phyloP scores from a whole-genome alignment of 2,888 invertebrate genomes.

The Galeruca laticollis region DNA sequence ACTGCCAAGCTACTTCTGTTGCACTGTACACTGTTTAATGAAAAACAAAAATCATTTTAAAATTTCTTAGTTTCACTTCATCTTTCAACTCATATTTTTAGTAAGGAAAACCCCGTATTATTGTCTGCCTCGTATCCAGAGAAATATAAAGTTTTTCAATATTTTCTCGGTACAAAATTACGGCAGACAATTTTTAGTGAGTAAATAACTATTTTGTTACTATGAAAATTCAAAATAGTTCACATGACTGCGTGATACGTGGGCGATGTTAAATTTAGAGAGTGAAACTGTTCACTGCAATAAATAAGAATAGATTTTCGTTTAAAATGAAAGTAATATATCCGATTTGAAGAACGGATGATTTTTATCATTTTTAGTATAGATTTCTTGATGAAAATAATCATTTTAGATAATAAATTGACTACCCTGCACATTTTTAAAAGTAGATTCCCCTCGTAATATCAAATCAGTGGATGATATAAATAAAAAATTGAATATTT shows the following conservation, averaged over 20 bases:
- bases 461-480: no score
- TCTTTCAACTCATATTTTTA: background rate
- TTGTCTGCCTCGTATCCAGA: background rate
- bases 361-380: background rate
- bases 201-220: constrained; percentile 27
- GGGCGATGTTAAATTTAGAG: background rate
- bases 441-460: background rate
- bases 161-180: background rate
- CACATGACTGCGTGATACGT: constrained; percentile 13
- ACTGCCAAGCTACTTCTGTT: no score
- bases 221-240: background rate
- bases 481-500: background rate
- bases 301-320: background rate
- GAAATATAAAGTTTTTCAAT: constrained; percentile 1
- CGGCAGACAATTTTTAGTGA: background rate
- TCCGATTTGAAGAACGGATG: no score
- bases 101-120: background rate
- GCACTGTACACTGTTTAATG: no score
- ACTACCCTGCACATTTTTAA: background rate
- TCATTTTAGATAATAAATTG: no score
- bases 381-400: background rate
- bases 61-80: no score
- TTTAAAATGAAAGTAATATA: background rate
- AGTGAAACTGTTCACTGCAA: background rate
- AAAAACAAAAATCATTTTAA: no score